A percentile compares a stretch with the other conserved stretches of the same genome.
Evolutionary conservation across 37 sponge, comb jelly and placozoan species (phyloP).

Genomic region (Lycopodina hypogea): DNA sequence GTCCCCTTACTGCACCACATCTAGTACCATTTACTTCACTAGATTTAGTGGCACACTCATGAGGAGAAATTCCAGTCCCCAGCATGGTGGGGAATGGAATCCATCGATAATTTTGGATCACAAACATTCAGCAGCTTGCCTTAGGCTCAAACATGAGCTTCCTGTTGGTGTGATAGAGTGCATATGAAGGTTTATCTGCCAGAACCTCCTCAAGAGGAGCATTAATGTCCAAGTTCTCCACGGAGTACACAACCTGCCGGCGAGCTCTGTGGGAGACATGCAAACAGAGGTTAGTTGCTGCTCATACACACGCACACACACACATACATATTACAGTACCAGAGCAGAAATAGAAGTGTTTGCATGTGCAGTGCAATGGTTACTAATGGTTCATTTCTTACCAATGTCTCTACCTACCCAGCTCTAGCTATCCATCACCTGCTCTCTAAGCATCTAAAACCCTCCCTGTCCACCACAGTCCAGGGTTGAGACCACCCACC

Average conservation of each 20-base stretch:
- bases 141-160: slow-evolving; percentile 94
- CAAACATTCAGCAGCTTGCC: slow-evolving; percentile 34
- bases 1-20: too few species aligned
- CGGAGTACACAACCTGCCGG: slow-evolving; percentile 80
- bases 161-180: slow-evolving; percentile 94
- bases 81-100: too few species aligned
- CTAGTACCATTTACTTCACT: too few species aligned
- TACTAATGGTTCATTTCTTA: not conserved
- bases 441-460: not conserved
- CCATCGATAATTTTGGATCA: too few species aligned
- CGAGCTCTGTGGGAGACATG: slow-evolving; percentile 50
- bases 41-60: too few species aligned
- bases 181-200: slow-evolving; percentile 53
- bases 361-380: too few species aligned
- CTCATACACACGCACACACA: too few species aligned
- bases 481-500: not conserved
- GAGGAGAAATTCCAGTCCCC: too few species aligned
- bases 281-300: too few species aligned
- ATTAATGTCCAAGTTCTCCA: slow-evolving; percentile 59
- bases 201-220: slow-evolving; percentile 71
- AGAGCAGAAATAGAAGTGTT: too few species aligned
- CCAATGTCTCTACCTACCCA: not conserved
- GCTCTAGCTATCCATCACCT: not conserved
- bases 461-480: too few species aligned
- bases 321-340: too few species aligned